These are phyloP conservation scores for Aethes cnicana DNA, from an alignment of 2,888 invertebrate species.

Conservation along the genomic window DNA sequence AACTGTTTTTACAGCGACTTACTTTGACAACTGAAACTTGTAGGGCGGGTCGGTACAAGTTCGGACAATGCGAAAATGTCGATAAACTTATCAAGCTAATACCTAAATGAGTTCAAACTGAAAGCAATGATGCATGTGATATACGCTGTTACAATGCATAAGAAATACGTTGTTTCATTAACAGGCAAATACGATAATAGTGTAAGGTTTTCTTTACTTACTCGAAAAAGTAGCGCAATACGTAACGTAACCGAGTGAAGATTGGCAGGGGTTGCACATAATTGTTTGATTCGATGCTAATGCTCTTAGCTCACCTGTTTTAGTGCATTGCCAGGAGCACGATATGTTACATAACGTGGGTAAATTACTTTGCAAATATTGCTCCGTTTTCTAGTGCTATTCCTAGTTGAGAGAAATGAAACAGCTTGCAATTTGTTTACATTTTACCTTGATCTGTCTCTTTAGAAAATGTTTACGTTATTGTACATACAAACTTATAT, in stretches of 20 bases:
- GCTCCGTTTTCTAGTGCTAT: slow-evolving; percentile 1
- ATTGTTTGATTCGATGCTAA: slow-evolving; percentile 40
- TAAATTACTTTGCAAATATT: neutral
- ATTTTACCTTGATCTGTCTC: neutral
- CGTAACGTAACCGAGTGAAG: slow-evolving; percentile 18
- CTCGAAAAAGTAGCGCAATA: slow-evolving; percentile 23
- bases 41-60: too few relatives aligned
- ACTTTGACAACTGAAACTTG: too few relatives aligned
- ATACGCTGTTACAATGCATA: neutral
- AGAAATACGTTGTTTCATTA: neutral
- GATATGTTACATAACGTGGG: slow-evolving; percentile 35
- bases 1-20: too few relatives aligned
- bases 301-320: slow-evolving; percentile 37
- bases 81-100: too few relatives aligned
- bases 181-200: neutral
- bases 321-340: slow-evolving; percentile 35
- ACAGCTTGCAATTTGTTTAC: too few relatives aligned
- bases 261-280: slow-evolving; percentile 35
- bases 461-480: neutral
- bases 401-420: too few relatives aligned
- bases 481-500: too few relatives aligned
- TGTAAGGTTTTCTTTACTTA: slow-evolving; percentile 11
- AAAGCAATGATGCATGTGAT: too few relatives aligned
- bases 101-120: slow-evolving; percentile 1
- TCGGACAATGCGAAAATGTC: too few relatives aligned